Evolutionary conservation across 2,797 vertebrate genomes (phyloP), one percentile per base, ranked within the genome.

Genomic region (Molossus alvarezi): DNA sequence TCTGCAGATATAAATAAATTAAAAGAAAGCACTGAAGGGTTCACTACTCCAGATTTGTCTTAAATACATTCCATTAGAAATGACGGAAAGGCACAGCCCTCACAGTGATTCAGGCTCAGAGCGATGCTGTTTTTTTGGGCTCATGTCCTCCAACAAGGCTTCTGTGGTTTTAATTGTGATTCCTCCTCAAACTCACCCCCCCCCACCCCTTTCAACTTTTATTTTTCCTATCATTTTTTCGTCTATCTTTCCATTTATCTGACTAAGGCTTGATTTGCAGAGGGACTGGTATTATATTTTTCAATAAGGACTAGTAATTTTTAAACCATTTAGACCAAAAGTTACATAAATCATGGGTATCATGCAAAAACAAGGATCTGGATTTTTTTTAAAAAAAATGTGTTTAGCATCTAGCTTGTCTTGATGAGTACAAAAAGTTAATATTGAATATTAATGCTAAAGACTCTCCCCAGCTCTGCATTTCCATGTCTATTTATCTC

Each of bases 1-100:
- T 97, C 97, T 96, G 97, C 97, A 98, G 98, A 98, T 98, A 98
- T 98, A 98, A 98, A 98, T 98, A 98, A 98, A 98, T 98, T 98
- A 98, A 97, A 96, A 97, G 92, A 96, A 98, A 98, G 95, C 94
- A 97, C 90, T 97, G 96, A 98, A 98, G 97, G 96, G 98, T 98
- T 98, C 98, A 97, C 97, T 98, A 98, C 97, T 98, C 97, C 97
- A 97, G 97, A 97, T 98, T 97, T 97, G 98, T 97, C 97, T 98
- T 98, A 98, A 98, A 98, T 98, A 98, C 97, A 98, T 98, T 98
- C 97, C 98, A 98, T 98, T 98, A 98, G 98, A 98, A 98, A 98
- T 98, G 97, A 98, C 88, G 94, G 97, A 97, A 98, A 98, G 97
- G 93, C 95, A 91, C 91, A 93, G 94, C 64, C 98, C 65, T 96